These are phyloP conservation scores for Helicoverpa armigera DNA, from an alignment of 1,140 invertebrate genomes.

Conservation along the genomic window DNA sequence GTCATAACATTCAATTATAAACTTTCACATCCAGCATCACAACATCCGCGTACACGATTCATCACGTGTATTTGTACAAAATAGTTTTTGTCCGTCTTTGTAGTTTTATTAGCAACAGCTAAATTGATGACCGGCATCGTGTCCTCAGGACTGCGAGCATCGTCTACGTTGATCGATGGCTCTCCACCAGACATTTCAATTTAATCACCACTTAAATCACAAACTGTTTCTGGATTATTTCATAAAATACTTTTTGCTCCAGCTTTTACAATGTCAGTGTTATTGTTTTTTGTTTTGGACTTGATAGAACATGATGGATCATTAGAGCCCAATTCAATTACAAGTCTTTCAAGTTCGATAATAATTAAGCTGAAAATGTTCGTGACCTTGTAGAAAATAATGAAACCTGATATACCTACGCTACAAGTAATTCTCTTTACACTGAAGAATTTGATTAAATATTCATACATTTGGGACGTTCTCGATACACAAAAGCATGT, in stretches of 20 bases:
- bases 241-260: slow-evolving; percentile 7
- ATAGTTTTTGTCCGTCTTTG: slow-evolving; percentile 59
- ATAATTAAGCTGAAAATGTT: too few relatives aligned
- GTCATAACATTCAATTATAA: too few relatives aligned
- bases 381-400: too few relatives aligned
- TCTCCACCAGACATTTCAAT: slow-evolving; percentile 49
- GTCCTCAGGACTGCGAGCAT: slow-evolving; percentile 38
- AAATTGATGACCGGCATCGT: slow-evolving; percentile 54
- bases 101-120: slow-evolving; percentile 54
- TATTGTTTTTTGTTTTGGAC: neutral
- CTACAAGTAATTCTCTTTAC: too few relatives aligned
- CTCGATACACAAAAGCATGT: neutral
- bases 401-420: neutral
- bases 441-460: too few relatives aligned
- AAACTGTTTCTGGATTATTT: slow-evolving; percentile 35
- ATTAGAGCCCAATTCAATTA: too few relatives aligned
- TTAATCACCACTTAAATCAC: slow-evolving; percentile 52
- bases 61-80: slow-evolving; percentile 60
- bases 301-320: too few relatives aligned
- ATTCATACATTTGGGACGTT: neutral
- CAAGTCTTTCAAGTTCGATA: too few relatives aligned
- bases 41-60: slow-evolving; percentile 48
- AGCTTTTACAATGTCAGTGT: neutral
- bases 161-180: slow-evolving; percentile 50
- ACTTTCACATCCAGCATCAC: slow-evolving; percentile 37